These are phyloP conservation scores for Trichogramma evanescens DNA, from an alignment of 2,888 invertebrate species.

Conservation along the genomic window DNA sequence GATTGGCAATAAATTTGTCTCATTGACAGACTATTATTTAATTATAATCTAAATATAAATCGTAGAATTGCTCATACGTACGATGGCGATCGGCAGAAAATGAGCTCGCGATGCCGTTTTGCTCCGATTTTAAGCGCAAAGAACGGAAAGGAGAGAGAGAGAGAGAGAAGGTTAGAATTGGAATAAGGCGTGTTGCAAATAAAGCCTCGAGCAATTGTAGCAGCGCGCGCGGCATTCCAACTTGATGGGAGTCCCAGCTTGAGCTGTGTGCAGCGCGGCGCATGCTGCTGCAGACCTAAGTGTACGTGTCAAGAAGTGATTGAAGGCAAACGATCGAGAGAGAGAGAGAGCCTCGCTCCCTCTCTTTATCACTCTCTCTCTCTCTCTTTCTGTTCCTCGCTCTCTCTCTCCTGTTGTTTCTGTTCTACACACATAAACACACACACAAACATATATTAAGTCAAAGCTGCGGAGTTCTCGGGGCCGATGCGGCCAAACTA, in stretches of 20 bases:
- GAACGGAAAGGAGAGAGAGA: background rate
- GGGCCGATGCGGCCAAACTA: too few species aligned
- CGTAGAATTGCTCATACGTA: too few species aligned
- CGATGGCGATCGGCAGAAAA: too few species aligned
- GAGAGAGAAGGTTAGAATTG: conserved; percentile 23
- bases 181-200: conserved; percentile 29
- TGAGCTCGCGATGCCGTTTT: too few species aligned
- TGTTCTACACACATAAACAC: too few species aligned
- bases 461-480: too few species aligned
- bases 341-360: conserved; percentile 23
- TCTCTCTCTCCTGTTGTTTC: background rate
- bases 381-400: conserved; percentile 9
- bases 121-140: too few species aligned
- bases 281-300: conserved; percentile 29
- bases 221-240: conserved; percentile 32
- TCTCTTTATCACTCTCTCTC: conserved; percentile 20
- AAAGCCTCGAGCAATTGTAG: conserved; percentile 31
- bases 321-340: conserved; percentile 42
- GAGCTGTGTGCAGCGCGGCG: too few species aligned
- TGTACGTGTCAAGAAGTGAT: conserved; percentile 46
- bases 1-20: too few species aligned
- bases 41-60: too few species aligned
- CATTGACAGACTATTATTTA: too few species aligned
- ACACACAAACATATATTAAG: too few species aligned
- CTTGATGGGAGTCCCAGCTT: conserved; percentile 34